Percentiles rank a stretch among this genome's conserved stretches.
phyloP scores from a whole-genome alignment of 35 echinoderm and acorn worm species.

The Eucidaris tribuloides region DNA sequence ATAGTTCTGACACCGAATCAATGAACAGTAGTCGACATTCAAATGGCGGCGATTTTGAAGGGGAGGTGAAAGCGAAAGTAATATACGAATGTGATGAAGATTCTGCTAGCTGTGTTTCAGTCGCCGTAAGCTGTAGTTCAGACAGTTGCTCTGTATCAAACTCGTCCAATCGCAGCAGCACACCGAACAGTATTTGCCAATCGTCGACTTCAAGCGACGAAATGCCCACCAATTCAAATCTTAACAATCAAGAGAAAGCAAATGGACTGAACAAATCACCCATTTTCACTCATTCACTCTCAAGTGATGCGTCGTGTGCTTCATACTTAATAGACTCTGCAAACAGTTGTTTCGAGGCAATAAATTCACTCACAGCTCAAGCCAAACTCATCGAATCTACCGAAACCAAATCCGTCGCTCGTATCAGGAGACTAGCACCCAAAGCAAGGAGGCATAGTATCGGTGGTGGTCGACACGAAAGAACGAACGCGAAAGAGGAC shows the following conservation, averaged over 20 bases:
- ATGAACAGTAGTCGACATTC: background rate
- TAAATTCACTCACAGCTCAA: background rate
- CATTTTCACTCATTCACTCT: background rate
- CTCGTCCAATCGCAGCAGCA: constrained; percentile 4
- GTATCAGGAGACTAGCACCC: background rate
- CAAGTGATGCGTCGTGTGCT: background rate
- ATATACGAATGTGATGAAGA: constrained; percentile 32
- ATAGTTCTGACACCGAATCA: constrained; percentile 3
- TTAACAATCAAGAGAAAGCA: background rate
- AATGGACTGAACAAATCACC: background rate
- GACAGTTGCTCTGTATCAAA: background rate
- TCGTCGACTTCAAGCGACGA: background rate
- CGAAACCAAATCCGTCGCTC: constrained; percentile 20
- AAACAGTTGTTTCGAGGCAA: background rate
- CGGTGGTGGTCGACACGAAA: background rate
- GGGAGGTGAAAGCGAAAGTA: background rate
- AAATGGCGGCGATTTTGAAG: background rate
- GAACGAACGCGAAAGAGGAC: background rate
- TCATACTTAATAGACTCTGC: constrained; percentile 4
- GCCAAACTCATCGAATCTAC: too few relatives aligned
- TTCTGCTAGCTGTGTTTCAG: constrained; percentile 16
- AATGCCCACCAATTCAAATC: background rate
- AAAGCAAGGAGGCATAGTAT: background rate
- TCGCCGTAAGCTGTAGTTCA: background rate
- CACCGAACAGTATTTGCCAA: background rate